Percentiles rank a stretch among this genome's conserved stretches.
phyloP scores from a whole-genome alignment of 2,113 vertebrate species.

The Ibidorhyncha struthersii region DNA sequence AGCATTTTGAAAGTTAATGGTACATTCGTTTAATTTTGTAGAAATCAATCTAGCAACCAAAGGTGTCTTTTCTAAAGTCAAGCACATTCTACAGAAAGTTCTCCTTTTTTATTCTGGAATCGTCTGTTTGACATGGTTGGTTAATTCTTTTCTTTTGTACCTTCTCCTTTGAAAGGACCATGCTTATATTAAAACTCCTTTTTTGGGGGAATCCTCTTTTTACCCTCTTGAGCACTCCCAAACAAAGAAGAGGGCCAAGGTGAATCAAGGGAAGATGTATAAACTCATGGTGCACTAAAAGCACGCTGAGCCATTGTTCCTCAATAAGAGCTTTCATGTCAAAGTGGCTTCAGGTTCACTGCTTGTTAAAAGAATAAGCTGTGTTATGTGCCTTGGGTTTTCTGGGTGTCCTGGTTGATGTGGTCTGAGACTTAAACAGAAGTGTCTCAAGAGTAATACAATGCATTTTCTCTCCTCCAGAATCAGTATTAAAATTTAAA shows the following conservation, averaged over 20 bases:
- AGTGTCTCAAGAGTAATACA: not conserved
- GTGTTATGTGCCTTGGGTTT: not conserved
- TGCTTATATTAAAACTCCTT: not conserved
- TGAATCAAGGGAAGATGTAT: not conserved
- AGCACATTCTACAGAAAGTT: not conserved
- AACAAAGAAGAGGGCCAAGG: not conserved
- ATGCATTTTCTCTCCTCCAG: not conserved
- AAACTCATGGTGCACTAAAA: not conserved
- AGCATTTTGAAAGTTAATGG: not conserved
- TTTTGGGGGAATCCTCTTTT: not conserved
- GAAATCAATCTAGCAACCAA: not conserved
- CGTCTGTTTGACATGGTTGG: not conserved
- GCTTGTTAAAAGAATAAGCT: not conserved
- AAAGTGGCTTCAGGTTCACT: not conserved
- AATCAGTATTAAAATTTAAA: not conserved
- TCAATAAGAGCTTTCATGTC: not conserved
- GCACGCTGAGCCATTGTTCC: not conserved
- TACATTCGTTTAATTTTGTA: not conserved
- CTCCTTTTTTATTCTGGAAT: not conserved
- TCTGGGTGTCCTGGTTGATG: not conserved
- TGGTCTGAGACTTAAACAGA: not conserved
- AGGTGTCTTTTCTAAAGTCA: not conserved
- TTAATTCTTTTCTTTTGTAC: not conserved
- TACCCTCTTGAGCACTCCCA: not conserved
- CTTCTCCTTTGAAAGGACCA: not conserved